Base-by-base conservation (phyloP, 1,140 invertebrate species). In the Atopsyche davidsoni region DNA sequence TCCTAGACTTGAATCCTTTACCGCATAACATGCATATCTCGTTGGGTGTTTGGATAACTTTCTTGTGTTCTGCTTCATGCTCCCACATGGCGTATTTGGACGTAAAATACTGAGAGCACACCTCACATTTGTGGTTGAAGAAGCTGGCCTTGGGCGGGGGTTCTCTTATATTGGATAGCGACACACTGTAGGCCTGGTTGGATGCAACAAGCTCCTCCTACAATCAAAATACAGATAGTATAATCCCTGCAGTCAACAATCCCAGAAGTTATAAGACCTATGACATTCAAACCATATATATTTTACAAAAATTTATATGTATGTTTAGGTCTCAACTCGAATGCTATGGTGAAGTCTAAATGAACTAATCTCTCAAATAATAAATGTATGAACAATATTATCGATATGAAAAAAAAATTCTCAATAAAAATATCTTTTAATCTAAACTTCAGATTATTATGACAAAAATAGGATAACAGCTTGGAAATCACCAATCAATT, bases 1-100 rank as follows among this genome's bases (percentile, higher is more conserved):
- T 41, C 17, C 13, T 50, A 3, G 39, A 39, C 35, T 43, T 50
- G 22, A 42, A 50, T 16, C 28, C 17, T 23, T 24, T 39, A 43
- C 35, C 36, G 18, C 47, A 50, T 13, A 50, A 22, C 18, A 43
- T 41, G n/a, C 47, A 50, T 18, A 14, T 50, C 18, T 28, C 3
- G 14, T 3, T 13, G 6, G 23, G 11, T 11, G 2, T 6, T 17
- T 22, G 23, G 4, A 25, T 34, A 2, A 19, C n/a, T 35, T 19
- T n/a, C 11, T 6, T 21, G 19, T 34, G 25, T 14, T 19, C 18
- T 14, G 3, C 19, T 14, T 16, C 14, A 9, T 6, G 35, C 38
- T 18, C 2, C 13, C 13, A 4, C 21, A 16, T 25, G 10, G 11
- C 1, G 41, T 21, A 3, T 46, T 14, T 7, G 17, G 17, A 21